These are phyloP conservation scores for Icerya purchasi DNA, from an alignment of 2,888 invertebrate species.

Conservation along the genomic window DNA sequence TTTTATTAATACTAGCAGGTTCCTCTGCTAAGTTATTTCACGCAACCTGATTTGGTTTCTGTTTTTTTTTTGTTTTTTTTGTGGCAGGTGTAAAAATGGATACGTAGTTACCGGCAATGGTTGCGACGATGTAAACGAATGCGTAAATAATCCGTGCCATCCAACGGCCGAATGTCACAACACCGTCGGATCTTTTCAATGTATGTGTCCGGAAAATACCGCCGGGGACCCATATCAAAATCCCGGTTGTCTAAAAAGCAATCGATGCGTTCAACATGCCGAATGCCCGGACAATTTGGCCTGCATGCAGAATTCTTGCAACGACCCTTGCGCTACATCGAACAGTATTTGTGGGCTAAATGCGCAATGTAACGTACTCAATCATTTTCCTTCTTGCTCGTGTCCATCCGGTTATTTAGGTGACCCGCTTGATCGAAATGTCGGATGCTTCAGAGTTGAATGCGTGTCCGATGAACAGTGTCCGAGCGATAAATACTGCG, in stretches of 20 bases:
- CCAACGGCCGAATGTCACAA: slow-evolving; percentile 58
- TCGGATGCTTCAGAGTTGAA: slow-evolving; percentile 60
- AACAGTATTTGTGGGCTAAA: slow-evolving; percentile 74
- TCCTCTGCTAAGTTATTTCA: background rate
- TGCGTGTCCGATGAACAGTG: slow-evolving; percentile 60
- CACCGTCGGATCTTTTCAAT: slow-evolving; percentile 55
- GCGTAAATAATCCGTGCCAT: slow-evolving; percentile 52
- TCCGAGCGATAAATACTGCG: slow-evolving; percentile 49
- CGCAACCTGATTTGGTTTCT: background rate
- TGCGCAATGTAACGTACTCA: slow-evolving; percentile 62
- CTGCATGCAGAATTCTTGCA: slow-evolving; percentile 53
- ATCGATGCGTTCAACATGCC: slow-evolving; percentile 47
- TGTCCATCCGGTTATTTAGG: slow-evolving; percentile 75
- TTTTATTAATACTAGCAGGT: background rate
- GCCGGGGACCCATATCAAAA: slow-evolving; percentile 48
- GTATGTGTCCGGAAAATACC: slow-evolving; percentile 53
- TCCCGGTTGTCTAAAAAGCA: slow-evolving; percentile 55
- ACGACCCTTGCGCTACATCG: slow-evolving; percentile 43
- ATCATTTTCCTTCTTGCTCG: slow-evolving; percentile 67
- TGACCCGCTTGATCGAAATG: slow-evolving; percentile 55
- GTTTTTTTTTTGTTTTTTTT: too few species aligned
- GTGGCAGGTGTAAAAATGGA: slow-evolving; percentile 42
- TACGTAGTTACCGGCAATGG: slow-evolving; percentile 49
- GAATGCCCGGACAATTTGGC: slow-evolving; percentile 55
- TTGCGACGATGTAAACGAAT: slow-evolving; percentile 68